phyloP scores from a whole-genome alignment of 2,113 vertebrate genomes.

The Delphinapterus leucas region DNA sequence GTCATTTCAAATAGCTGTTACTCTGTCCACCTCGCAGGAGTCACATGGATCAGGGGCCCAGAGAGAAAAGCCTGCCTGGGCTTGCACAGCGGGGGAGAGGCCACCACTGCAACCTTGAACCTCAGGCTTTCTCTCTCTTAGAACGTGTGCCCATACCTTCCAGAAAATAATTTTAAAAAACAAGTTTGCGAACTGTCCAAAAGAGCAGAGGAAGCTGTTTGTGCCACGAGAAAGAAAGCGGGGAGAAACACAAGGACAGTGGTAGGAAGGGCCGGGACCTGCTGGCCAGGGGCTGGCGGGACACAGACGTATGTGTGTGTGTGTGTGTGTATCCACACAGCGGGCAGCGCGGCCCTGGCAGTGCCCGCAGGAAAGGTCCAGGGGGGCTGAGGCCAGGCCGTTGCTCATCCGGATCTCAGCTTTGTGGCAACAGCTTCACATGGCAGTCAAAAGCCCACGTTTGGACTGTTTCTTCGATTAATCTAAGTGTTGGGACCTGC shows the following conservation, averaged over 20 bases:
- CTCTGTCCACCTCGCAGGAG: too few species aligned
- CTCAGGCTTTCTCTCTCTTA: not conserved
- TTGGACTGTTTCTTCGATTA: not conserved
- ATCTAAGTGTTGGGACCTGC: not conserved
- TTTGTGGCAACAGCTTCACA: not conserved
- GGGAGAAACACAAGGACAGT: too few species aligned
- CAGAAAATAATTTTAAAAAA: not conserved
- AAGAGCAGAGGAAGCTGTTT: not conserved
- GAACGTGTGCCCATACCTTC: not conserved
- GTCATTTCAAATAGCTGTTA: not conserved
- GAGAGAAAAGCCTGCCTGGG: not conserved
- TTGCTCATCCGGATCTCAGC: not conserved
- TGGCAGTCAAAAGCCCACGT: not conserved
- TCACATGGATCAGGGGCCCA: too few species aligned
- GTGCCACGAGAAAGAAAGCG: not conserved
- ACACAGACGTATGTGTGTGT: not conserved
- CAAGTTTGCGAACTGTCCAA: too few species aligned
- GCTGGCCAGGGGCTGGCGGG: fast-evolving
- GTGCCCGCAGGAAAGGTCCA: fast-evolving
- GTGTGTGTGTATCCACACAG: fast-evolving
- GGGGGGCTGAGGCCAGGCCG: not conserved
- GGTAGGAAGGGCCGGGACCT: not conserved
- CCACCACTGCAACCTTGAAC: not conserved
- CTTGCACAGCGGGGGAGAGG: fast-evolving
- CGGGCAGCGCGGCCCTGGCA: fast-evolving